Base-by-base conservation (phyloP, 37 sponge, comb jelly and placozoan genomes). In the Beroe ovata region DNA sequence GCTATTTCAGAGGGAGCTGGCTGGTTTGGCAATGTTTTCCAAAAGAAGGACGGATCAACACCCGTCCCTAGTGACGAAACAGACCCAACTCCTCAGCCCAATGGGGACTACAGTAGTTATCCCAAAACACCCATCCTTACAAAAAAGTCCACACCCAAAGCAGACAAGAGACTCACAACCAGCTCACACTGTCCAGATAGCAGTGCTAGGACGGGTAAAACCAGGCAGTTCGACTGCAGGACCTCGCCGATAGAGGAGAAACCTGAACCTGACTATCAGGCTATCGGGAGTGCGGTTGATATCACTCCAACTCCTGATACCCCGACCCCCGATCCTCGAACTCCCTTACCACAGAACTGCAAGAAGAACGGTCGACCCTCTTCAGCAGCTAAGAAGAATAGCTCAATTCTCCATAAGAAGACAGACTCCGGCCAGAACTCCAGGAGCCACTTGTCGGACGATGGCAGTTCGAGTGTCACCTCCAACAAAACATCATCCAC, bases 181-280 rank as follows among this genome's bases (percentile, higher is more conserved):
- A 47, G 54, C 54, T 47, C 54, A 16, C 11, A 11, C 11, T 6
- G 11, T 16, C 11, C 11, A 11, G 54, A 47, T 16, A 47, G 11
- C 54, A 47, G 54, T 47, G 6, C 54, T 6, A 47, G 11, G 54
- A 47, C 6, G 11, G 11, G 6, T 11, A 47, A 16, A 47, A 47
- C 11, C 54, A 11, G 54, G 6, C 54, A 47, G 54, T 47, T 26
- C 22, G 84, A 77, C 21, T 42, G 19, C 22, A 37, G 28, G 33
- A 30, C 39, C 54, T 35, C 84, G 4, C 35, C 84, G 0, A 77
- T 77, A 37, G 54, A 77, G 84, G 84, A 77, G 54, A 35, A 36
- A 22, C 47, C 41, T 22, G 84, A 39, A 4, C 41, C 22, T 16
- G 54, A 47, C 6, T 47, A 47, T 11, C 54, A 47, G 54, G 54